phyloP scores from a whole-genome alignment of 2,888 invertebrate genomes.

The Monopis laevigella region DNA sequence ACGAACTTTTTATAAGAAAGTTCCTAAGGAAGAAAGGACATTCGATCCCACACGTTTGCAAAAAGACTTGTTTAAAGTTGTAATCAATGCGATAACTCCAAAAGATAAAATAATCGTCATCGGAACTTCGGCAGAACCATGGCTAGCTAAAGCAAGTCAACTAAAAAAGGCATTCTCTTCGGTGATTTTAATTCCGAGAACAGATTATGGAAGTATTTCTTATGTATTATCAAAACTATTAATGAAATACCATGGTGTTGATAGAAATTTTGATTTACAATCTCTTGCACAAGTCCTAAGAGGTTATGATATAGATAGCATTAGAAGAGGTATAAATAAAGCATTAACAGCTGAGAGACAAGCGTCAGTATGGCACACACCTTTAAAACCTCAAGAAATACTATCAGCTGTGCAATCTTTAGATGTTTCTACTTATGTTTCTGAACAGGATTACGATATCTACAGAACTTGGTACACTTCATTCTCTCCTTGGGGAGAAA shows the following conservation, averaged over 20 bases:
- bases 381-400: constrained; percentile 61
- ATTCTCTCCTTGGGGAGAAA: constrained; percentile 40
- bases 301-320: constrained; percentile 61
- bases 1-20: constrained; percentile 73
- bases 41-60: constrained; percentile 76
- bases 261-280: constrained; percentile 68
- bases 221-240: constrained; percentile 61
- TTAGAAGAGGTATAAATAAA: constrained; percentile 45
- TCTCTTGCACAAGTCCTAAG: constrained; percentile 60
- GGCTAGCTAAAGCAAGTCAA: constrained; percentile 55
- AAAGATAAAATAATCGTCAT: constrained; percentile 76
- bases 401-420: constrained; percentile 44
- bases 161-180: constrained; percentile 69
- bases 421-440: constrained; percentile 36
- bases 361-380: constrained; percentile 57
- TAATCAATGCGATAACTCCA: constrained; percentile 72
- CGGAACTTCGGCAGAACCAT: constrained; percentile 75
- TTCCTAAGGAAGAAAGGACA: constrained; percentile 69
- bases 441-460: constrained; percentile 48
- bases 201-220: constrained; percentile 70
- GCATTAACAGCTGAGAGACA: constrained; percentile 57
- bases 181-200: constrained; percentile 59
- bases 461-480: constrained; percentile 56
- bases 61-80: constrained; percentile 71
- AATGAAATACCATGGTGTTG: constrained; percentile 68